Evolutionary conservation across 2,888 invertebrate genomes (phyloP).

Genomic region (Gryllus longicercus): DNA sequence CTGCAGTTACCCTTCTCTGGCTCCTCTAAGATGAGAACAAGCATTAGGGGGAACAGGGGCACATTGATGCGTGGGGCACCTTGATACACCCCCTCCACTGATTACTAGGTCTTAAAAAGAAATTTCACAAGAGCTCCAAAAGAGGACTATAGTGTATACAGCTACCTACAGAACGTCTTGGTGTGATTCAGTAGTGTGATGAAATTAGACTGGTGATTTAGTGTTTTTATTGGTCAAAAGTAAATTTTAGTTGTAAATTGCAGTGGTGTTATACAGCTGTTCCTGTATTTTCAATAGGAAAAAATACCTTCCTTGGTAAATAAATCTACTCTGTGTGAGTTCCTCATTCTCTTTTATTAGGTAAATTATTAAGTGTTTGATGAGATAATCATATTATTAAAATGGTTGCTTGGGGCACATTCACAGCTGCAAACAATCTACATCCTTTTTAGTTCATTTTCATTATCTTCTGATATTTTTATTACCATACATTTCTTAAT

Average conservation of each 20-base stretch:
- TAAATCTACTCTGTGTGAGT: neutral
- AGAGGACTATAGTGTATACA: too few species aligned
- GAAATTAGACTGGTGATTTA: too few species aligned
- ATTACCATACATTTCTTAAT: neutral
- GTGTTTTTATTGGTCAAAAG: too few species aligned
- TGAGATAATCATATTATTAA: constrained; percentile 1
- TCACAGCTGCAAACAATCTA: neutral
- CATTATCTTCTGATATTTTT: neutral
- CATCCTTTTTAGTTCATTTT: neutral
- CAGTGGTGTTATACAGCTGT: neutral
- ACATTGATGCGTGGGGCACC: too few species aligned
- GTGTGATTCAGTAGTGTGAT: too few species aligned
- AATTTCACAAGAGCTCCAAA: too few species aligned
- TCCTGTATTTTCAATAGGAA: neutral
- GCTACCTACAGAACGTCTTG: too few species aligned
- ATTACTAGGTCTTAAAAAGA: too few species aligned
- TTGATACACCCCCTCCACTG: too few species aligned
- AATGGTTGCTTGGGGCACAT: neutral
- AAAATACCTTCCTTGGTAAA: neutral
- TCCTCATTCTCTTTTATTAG: neutral
- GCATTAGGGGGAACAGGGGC: neutral
- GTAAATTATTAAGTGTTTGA: neutral
- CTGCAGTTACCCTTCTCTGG: too few species aligned
- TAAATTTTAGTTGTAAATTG: too few species aligned
- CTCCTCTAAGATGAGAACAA: too few species aligned